Conservation (phyloP, 2,888 invertebrate species). For the Tenodera sinensis region DNA sequence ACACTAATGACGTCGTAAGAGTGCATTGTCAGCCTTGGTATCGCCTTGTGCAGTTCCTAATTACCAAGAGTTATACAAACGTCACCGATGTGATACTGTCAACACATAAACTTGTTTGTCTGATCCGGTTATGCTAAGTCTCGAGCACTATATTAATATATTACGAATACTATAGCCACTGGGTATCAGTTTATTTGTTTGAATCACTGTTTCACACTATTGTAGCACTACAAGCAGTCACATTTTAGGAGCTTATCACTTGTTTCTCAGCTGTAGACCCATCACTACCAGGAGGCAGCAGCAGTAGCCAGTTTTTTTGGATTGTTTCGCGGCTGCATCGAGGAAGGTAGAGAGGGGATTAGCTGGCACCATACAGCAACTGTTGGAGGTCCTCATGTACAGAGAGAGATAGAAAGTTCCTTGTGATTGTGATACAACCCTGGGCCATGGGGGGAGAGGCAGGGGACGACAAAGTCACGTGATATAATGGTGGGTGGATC, state of each 20-base stretch:
- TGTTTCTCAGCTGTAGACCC: background rate
- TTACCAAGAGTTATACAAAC: too few relatives aligned
- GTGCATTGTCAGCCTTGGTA: too few relatives aligned
- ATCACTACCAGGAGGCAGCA: background rate
- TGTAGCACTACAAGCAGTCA: background rate
- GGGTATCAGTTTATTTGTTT: too few relatives aligned
- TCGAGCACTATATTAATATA: too few relatives aligned
- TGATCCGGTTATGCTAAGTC: too few relatives aligned
- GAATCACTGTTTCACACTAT: background rate
- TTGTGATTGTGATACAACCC: slow-evolving; percentile 11
- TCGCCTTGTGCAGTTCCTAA: too few relatives aligned
- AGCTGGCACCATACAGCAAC: background rate
- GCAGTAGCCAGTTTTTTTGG: background rate
- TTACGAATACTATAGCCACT: too few relatives aligned
- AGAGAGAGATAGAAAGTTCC: background rate
- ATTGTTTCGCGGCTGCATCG: background rate
- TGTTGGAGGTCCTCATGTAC: background rate
- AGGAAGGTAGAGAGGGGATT: background rate
- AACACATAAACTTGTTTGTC: too few relatives aligned
- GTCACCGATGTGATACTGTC: too few relatives aligned
- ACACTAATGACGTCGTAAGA: too few relatives aligned
- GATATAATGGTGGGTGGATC: slow-evolving; percentile 20
- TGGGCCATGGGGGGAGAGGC: background rate
- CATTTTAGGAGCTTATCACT: background rate
- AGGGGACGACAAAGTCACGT: slow-evolving; percentile 4